phyloP scores from a whole-genome alignment of 2,888 invertebrate species.

The Lumbricus terrestris region DNA sequence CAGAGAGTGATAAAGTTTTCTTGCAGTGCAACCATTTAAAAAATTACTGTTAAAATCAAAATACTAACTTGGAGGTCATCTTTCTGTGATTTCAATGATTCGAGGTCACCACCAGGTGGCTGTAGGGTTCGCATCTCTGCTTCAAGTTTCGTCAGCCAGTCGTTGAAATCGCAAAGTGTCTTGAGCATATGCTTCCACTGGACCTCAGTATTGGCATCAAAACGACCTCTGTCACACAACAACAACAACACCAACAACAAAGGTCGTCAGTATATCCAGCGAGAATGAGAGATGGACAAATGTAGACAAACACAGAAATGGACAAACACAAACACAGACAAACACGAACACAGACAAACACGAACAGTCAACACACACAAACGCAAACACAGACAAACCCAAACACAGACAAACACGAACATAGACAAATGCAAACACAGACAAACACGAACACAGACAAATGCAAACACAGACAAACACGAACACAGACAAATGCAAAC shows the following conservation, averaged over 20 bases:
- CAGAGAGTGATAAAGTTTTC: too few species aligned
- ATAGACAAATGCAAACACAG: too few species aligned
- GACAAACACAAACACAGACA: too few species aligned
- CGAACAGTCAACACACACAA: too few species aligned
- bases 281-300: neutral
- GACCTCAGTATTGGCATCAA: neutral
- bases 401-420: too few species aligned
- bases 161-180: constrained; percentile 18
- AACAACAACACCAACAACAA: neutral
- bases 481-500: too few species aligned
- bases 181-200: constrained; percentile 28
- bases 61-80: constrained; percentile 27
- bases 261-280: neutral
- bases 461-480: too few species aligned
- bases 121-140: constrained; percentile 23
- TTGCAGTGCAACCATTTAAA: too few species aligned
- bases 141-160: constrained; percentile 25
- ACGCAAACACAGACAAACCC: too few species aligned
- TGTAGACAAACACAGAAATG: neutral
- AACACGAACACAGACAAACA: too few species aligned
- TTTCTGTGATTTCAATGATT: constrained; percentile 26
- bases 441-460: too few species aligned
- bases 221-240: neutral
- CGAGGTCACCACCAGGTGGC: constrained; percentile 28
- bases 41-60: too few species aligned